Percentiles rank a stretch among this genome's conserved stretches.
Conservation (phyloP, 2,888 invertebrate species). For the Dyspetes luteomarginatus region DNA sequence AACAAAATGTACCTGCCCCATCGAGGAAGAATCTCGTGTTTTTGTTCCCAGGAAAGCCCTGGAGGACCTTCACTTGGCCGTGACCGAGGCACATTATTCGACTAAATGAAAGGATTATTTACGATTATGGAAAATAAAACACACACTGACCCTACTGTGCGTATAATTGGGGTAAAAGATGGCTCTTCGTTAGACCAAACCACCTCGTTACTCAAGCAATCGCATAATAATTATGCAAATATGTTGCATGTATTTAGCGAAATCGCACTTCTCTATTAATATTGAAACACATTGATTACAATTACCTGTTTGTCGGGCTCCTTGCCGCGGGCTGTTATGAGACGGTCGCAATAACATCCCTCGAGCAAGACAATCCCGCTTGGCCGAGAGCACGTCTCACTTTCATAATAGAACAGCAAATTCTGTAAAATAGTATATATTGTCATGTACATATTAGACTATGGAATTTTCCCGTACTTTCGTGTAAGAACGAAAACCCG, state of each 20-base stretch:
- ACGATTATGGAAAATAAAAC: too few relatives aligned
- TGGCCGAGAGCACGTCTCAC: slow-evolving; percentile 90
- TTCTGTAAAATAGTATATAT: slow-evolving; percentile 87
- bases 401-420: slow-evolving; percentile 95
- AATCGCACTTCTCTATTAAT: neutral
- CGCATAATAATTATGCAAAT: slow-evolving; percentile 14
- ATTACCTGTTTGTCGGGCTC: slow-evolving; percentile 84
- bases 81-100: neutral
- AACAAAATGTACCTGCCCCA: too few relatives aligned
- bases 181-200: neutral
- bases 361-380: slow-evolving; percentile 94
- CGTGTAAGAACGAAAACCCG: neutral
- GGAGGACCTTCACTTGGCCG: neutral
- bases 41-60: neutral
- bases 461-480: too few relatives aligned
- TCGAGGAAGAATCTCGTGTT: too few relatives aligned
- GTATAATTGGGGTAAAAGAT: neutral
- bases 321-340: slow-evolving; percentile 86
- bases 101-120: neutral
- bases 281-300: slow-evolving; percentile 20
- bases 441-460: too few relatives aligned
- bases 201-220: neutral
- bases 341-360: slow-evolving; percentile 93
- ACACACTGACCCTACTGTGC: neutral
- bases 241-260: neutral